Base-by-base conservation (phyloP, 2,888 invertebrate genomes). In the Zygaena filipendulae region DNA sequence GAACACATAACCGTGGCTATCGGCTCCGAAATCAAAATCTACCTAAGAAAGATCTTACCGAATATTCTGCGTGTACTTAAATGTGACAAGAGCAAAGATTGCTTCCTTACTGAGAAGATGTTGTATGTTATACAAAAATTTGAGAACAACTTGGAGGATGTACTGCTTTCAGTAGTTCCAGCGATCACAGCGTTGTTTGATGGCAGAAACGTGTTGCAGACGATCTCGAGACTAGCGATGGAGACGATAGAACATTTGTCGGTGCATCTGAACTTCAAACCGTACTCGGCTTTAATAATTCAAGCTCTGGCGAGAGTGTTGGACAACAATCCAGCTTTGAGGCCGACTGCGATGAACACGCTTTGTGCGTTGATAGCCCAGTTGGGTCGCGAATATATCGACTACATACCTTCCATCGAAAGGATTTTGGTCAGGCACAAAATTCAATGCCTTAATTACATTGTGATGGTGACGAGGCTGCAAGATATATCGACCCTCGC, bases 1-100 rank as follows among this genome's bases (percentile, higher is more conserved):
- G 96, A 97, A 59, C 91, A 95, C 51, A 94, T 97, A 36, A 96
- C 96, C 0, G 84, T 93, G 0, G 97, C 97, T 0, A 81, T 98
- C 23, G 97, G 97, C 1, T 91, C 95, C 0, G 97, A 98, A 61
- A 98, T 99, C 56, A 93, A 95, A 63, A 87, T 95, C 11, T 97
- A 97, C 59, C 75, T 98, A 7, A 92, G 97, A 0, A 92, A 95
- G 49, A 81, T 97, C 29, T 87, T 99, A 56, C 98, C 99, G 0
- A 93, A 97, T 59, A 94, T 99, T 35, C 67, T 99, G 21, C 83
- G 92, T 30, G 95, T 97, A 2, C 80, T 99, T 8, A 92, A 91
- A 51, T 91, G 94, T 52, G 98, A 98, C 52, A 87, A 84, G 5
- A 94, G 92, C 37, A 91, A 91, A 57, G 92, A 95, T 45, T 85